Percentiles rank a stretch among this genome's conserved stretches.
These are phyloP conservation scores for Petrophora chlorosata DNA, from an alignment of 2,888 invertebrate genomes.

Conservation along the genomic window DNA sequence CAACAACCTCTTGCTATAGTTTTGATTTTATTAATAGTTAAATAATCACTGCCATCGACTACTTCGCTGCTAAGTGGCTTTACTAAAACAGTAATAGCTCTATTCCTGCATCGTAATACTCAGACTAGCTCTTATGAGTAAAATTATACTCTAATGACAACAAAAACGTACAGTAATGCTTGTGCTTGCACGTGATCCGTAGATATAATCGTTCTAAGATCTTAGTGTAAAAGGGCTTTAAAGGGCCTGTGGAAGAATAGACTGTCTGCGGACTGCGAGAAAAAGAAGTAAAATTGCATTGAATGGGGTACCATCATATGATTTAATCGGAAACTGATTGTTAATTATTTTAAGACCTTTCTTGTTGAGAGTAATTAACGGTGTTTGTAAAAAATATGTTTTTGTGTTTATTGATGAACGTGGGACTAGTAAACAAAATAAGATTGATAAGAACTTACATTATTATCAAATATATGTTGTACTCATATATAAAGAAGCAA, in stretches of 20 bases:
- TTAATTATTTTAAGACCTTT: constrained; percentile 29
- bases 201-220: constrained; percentile 17
- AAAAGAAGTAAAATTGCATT: constrained; percentile 31
- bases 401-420: too few relatives aligned
- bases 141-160: constrained; percentile 22
- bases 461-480: too few relatives aligned
- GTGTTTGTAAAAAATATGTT: background rate
- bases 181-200: constrained; percentile 13
- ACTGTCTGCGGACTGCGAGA: constrained; percentile 20
- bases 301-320: constrained; percentile 32
- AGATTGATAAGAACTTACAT: too few relatives aligned
- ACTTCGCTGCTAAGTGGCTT: background rate
- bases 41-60: background rate
- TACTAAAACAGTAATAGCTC: constrained; percentile 1
- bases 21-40: background rate
- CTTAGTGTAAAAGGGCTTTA: constrained; percentile 6
- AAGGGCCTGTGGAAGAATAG: constrained; percentile 10
- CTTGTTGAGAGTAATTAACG: constrained; percentile 2
- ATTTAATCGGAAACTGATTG: constrained; percentile 26
- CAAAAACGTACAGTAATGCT: constrained; percentile 15
- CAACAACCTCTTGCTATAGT: background rate
- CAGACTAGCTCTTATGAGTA: background rate
- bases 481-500: background rate
- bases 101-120: constrained; percentile 4
- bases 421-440: too few relatives aligned